phyloP scores from a whole-genome alignment of 2,113 vertebrate species.

The Melanerpes aurifrons region DNA sequence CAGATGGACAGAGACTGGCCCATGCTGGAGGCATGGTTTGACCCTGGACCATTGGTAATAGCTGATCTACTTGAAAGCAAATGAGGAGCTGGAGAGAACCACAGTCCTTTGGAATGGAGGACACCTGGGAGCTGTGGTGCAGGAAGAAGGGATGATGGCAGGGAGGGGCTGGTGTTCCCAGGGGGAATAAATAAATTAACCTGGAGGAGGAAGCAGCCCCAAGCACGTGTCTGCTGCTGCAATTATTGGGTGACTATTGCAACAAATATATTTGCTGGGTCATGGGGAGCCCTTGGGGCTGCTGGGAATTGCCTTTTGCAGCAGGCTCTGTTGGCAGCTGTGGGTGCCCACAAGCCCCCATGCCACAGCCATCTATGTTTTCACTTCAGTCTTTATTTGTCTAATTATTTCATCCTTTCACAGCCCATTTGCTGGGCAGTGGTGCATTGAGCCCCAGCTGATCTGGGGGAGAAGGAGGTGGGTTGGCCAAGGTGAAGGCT shows the following conservation, averaged over 20 bases:
- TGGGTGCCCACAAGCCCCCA: too few relatives aligned
- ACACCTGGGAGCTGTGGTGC: rapidly evolving
- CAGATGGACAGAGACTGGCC: rapidly evolving
- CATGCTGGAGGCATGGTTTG: neutral
- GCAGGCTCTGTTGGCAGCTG: rapidly evolving
- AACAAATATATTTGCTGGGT: conserved; percentile 23
- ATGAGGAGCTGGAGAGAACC: neutral
- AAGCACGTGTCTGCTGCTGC: neutral
- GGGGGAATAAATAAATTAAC: neutral
- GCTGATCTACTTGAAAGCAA: neutral
- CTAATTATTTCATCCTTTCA: neutral
- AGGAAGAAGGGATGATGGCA: neutral
- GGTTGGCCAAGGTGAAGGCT: too few relatives aligned
- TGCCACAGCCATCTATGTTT: neutral
- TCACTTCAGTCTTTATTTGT: neutral
- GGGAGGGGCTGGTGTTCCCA: neutral
- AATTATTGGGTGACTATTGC: neutral
- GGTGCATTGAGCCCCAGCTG: neutral
- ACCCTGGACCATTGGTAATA: neutral
- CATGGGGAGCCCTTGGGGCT: neutral
- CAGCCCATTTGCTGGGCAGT: neutral
- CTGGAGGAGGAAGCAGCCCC: neutral
- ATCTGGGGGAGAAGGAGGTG: neutral
- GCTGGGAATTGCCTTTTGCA: neutral
- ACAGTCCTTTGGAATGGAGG: rapidly evolving